A percentile compares a stretch with the other conserved stretches of the same genome.
Conservation (phyloP, 2,888 invertebrate species). For the Meloe dianella region DNA sequence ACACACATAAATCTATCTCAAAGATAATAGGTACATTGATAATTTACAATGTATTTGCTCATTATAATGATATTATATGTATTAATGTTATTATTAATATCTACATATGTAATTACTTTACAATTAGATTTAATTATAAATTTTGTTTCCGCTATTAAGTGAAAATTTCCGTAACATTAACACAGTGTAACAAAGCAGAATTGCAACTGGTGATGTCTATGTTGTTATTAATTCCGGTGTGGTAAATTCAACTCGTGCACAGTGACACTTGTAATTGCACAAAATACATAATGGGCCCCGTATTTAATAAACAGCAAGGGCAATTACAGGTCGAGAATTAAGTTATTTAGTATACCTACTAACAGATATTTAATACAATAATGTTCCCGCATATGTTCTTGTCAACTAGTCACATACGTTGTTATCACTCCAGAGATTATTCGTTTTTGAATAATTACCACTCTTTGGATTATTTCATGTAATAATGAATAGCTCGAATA, state of each 20-base stretch:
- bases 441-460: not conserved
- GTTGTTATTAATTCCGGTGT: constrained; percentile 31
- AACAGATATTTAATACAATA: constrained; percentile 31
- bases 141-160: not conserved
- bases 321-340: constrained; percentile 29
- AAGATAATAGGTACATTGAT: no score
- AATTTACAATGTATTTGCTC: no score
- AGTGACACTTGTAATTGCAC: constrained; percentile 31
- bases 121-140: not conserved
- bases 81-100: not conserved
- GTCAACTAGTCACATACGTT: not conserved
- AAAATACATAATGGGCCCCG: constrained; percentile 33
- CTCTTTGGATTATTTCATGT: not conserved
- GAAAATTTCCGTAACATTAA: constrained; percentile 24
- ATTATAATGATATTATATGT: no score
- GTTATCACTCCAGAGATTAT: not conserved
- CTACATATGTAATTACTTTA: not conserved
- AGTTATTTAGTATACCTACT: constrained; percentile 20
- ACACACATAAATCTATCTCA: no score
- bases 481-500: not conserved
- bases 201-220: constrained; percentile 30
- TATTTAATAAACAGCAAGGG: constrained; percentile 29
- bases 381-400: constrained; percentile 8
- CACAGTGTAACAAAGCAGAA: constrained; percentile 22
- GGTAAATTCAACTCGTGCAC: constrained; percentile 33